Evolutionary conservation across 2,113 vertebrate genomes (phyloP).

Genomic region (Thryonomys swinderianus): DNA sequence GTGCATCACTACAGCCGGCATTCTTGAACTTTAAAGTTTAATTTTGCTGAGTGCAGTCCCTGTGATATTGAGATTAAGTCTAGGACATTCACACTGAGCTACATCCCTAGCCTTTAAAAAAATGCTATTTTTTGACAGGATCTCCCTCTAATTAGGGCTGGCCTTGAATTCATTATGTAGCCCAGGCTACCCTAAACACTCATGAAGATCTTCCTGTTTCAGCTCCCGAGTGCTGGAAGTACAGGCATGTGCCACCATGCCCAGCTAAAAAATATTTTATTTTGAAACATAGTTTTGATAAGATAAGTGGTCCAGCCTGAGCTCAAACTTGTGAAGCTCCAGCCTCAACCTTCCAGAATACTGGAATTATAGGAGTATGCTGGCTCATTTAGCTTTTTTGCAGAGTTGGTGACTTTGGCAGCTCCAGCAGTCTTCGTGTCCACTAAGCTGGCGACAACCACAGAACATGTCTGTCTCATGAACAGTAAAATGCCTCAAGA

Average conservation of each 20-base stretch:
- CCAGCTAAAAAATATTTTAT: not conserved
- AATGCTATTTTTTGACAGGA: not conserved
- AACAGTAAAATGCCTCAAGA: not conserved
- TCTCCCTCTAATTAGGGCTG: not conserved
- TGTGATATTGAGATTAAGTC: no score
- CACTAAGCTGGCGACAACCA: not conserved
- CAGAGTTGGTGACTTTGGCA: not conserved
- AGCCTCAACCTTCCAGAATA: not conserved
- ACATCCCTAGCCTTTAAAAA: no score
- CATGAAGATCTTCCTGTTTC: not conserved
- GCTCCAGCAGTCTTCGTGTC: not conserved
- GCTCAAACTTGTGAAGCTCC: not conserved
- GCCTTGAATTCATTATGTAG: not conserved
- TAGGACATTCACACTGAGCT: no score
- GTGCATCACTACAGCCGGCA: no score
- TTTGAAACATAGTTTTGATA: not conserved
- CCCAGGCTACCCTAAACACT: not conserved
- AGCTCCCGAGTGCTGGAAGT: not conserved
- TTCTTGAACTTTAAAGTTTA: no score
- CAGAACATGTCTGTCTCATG: not conserved
- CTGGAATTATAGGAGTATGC: not conserved
- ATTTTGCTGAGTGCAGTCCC: no score
- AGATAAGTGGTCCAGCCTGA: not conserved
- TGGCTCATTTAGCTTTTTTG: not conserved
- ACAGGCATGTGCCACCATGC: not conserved